Evolutionary conservation across 1,140 invertebrate genomes (phyloP), one percentile per base, ranked within the genome.

Genomic region (Marisa cornuarietis): DNA sequence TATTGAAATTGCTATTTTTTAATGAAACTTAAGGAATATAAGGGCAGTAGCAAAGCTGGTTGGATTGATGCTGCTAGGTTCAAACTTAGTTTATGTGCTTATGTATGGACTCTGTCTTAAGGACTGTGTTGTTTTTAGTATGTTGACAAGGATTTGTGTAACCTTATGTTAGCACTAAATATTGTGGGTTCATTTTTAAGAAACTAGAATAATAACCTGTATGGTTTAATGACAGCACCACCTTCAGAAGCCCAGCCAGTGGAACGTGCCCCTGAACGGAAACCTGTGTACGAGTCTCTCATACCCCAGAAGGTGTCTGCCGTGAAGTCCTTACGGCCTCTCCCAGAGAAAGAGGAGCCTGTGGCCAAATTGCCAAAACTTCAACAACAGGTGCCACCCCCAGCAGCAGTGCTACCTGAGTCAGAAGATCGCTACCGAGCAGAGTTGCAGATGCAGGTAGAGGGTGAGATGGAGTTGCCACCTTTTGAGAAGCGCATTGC

Each of bases 401-500:
- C 76, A 24, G 66, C 78, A 18, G n/a, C 71, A 14, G 69, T 71
- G n/a, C 79, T 81, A n/a, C 68, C 61, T 63, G 26, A 66, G 31
- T 26, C 71, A 76, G 69, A 79, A n/a, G 80, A 84, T 31, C 65
- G 68, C 22, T 87, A 84, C 80, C 83, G 78, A 16, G 84, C 87
- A 42, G 83, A 87, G 58, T 78, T 88, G 52, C 78, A 83, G 22
- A 85, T 88, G 83, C 82, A 88, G 77, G 71, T 89, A 54, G 85
- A 83, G 13, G 85, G 82, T 16, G 72, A 86, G 51, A 78, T 79
- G 76, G 80, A 85, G n/a, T 76, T 86, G 51, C 86, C 88, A 54
- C 61, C 81, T 49, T 88, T 85, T 83, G 85, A 88, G 69, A 87
- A 87, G 76, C 84, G 84, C 65, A 83, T 88, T 72, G 83, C 81